These are phyloP conservation scores for Pterostichus niger DNA, from an alignment of 2,888 invertebrate species.

Conservation along the genomic window DNA sequence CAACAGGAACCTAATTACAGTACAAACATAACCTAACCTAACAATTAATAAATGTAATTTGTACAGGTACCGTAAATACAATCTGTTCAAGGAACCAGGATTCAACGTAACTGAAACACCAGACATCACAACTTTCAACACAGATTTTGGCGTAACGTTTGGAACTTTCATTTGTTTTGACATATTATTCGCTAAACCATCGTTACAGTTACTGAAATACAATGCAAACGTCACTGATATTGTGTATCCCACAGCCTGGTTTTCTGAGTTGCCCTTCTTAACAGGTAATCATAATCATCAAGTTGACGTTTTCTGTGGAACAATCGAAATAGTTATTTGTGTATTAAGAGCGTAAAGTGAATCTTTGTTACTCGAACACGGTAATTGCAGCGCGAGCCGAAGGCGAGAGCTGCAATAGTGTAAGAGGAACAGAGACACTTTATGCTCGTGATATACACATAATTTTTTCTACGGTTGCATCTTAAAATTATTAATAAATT, in stretches of 20 bases:
- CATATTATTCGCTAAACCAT: slow-evolving; percentile 78
- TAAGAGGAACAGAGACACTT: no score
- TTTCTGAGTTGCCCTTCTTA: slow-evolving; percentile 79
- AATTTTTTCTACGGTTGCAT: no score
- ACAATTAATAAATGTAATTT: neutral
- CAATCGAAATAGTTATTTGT: no score
- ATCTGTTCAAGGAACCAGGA: slow-evolving; percentile 77
- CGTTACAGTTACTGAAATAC: slow-evolving; percentile 74
- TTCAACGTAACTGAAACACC: slow-evolving; percentile 73
- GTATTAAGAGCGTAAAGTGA: no score
- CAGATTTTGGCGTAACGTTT: slow-evolving; percentile 79
- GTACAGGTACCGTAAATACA: slow-evolving; percentile 77
- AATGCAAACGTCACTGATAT: slow-evolving; percentile 75
- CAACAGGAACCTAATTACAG: no score
- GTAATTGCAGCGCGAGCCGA: no score
- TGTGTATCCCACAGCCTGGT: slow-evolving; percentile 80
- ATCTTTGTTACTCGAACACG: no score
- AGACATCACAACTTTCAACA: slow-evolving; percentile 76
- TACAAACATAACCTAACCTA: no score
- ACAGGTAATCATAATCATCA: slow-evolving; percentile 72
- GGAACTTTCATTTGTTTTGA: slow-evolving; percentile 81
- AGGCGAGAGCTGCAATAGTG: no score
- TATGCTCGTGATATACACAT: no score
- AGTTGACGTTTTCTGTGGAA: no score
- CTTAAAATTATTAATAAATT: no score